Base-by-base conservation (phyloP, 2,888 invertebrate genomes). In the Temnothorax ravouxi region DNA sequence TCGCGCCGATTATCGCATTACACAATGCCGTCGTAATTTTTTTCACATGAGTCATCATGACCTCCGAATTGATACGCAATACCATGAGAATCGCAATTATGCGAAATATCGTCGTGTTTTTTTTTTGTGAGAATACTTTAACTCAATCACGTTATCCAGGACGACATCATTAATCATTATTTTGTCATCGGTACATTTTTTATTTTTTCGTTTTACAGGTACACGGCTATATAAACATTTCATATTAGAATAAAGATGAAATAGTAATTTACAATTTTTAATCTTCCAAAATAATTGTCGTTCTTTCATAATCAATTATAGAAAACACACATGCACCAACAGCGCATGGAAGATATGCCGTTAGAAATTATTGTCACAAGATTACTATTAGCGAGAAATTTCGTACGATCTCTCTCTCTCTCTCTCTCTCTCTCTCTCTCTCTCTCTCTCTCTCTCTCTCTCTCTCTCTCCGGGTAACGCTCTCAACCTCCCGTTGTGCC, bases 1-100 rank as follows among this genome's bases (percentile, higher is more conserved):
- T 75, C 72, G 47, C 71, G 71, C 66, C 66, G n/a, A n/a, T n/a
- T n/a, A 38, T 67, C 64, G 54, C 44, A 80, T 76, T 52, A 69
- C 67, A 44, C 64, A 74, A 75, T 71, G n/a, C 9, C 71, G 59
- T 71, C 38, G 9, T 59, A 54, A 71, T 71, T 59, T 59, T 71
- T 59, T 29, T 47, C 18, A 18, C 13, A 18, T 80, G 79, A 80
- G 25, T 80, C 79, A 80, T 79, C 59, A 4, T 50, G 59, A 59
- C 71, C 71, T 71, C 47, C 79, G 13, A 21, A 59, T 79, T 15
- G 15, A 25, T 13, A 21, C n/a, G 44, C 34, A 56, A 38, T 34
- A 59, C 8, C 34, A 25, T 29, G 18, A 38, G n/a, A 56, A 44
- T 54, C 25, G 11, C n/a, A 44, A 54, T 66, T 64, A 59, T 15